Evolutionary conservation across 2,113 vertebrate species (phyloP), one percentile per base, ranked within the genome.

Genomic region (Trinectes maculatus): DNA sequence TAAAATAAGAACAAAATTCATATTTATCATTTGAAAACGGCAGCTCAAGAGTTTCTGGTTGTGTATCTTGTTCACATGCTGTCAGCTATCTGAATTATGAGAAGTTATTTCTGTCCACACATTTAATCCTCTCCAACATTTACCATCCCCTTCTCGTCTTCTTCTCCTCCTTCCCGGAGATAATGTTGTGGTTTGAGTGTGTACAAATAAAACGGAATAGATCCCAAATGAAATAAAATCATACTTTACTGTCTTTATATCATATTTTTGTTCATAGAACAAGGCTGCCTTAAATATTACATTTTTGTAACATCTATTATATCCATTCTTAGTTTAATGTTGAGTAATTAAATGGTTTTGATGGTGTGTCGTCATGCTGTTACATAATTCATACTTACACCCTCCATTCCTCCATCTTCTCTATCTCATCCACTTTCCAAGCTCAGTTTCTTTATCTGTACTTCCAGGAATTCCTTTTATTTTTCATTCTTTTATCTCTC

Each of bases 31-130:
- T 2, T 8, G 6, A 19, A n/a, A 66, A 55, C 24, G 40, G 1
- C n/a, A 59, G 36, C 62, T 22, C 3, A 53, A 40, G 13, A 24
- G 37, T 48, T 28, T 36, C 1, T 58, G 26, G 28, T 66, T 12
- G 13, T 24, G 26, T 16, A 26, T 51, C 55, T 56, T 40, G 44
- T 65, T 71, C 46, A 16, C 60, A 49, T 42, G 40, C 64, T 43
- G 44, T 71, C 47, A 72, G 29, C 47, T 71, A 22, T 55, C 47
- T 42, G 47, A 31, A 36, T 24, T 34, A 55, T 63, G 33, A 77
- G 26, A 33, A 81, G 46, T 74, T 75, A 67, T 77, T 79, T 71
- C 49, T 58, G 69, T 79, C 60, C 31, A 36, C 60, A 42, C 57
- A 51, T 73, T 66, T 62, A 52, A 29, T 37, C 49, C 19, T 34